phyloP scores from a whole-genome alignment of 2,888 invertebrate species.

The Muscina levida region DNA sequence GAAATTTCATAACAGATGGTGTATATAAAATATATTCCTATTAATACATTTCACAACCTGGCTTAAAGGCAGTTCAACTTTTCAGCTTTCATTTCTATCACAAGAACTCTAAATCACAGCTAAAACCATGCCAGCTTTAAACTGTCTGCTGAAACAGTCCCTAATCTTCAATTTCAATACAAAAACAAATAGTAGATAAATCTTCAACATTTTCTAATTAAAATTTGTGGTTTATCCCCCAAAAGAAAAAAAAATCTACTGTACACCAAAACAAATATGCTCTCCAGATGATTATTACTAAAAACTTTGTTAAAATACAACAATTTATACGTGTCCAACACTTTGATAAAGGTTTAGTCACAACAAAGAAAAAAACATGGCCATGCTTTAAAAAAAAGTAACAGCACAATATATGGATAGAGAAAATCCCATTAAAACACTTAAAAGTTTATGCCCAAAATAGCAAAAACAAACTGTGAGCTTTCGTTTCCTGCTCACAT shows the following conservation, averaged over 20 bases:
- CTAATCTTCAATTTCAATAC: background rate
- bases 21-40: too few relatives aligned
- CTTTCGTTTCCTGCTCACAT: background rate
- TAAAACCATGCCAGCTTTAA: background rate
- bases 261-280: too few relatives aligned
- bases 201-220: conserved; percentile 21
- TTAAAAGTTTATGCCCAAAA: background rate
- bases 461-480: background rate
- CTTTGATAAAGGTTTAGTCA: conserved; percentile 19
- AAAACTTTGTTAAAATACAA: conserved; percentile 2
- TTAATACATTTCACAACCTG: too few relatives aligned
- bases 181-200: conserved; percentile 6
- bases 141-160: background rate
- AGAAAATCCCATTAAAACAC: background rate
- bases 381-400: too few relatives aligned
- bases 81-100: too few relatives aligned
- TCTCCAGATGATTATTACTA: too few relatives aligned
- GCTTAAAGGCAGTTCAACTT: too few relatives aligned
- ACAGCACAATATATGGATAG: background rate
- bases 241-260: too few relatives aligned
- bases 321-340: conserved; percentile 13
- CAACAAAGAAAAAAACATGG: background rate
- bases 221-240: conserved; percentile 6
- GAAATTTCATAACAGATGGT: too few relatives aligned
- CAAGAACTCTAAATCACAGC: background rate